phyloP scores from a whole-genome alignment of 2,888 invertebrate genomes.

The Mimachlamys varia region DNA sequence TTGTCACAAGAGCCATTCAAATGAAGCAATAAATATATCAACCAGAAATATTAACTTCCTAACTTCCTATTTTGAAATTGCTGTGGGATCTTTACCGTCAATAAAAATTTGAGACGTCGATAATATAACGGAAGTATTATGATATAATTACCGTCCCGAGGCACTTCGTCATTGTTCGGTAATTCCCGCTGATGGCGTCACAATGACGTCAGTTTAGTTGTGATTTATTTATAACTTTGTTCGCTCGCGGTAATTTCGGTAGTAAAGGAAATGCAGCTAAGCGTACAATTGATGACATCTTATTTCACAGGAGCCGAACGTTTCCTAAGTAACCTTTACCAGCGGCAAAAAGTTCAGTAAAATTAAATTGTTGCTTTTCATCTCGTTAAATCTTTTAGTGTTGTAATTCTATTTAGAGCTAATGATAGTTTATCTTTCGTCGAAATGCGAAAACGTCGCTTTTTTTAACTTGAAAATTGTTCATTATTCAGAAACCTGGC shows the following conservation, averaged over 20 bases:
- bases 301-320: neutral
- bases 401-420: neutral
- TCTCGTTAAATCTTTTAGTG: neutral
- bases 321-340: neutral
- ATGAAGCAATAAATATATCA: neutral
- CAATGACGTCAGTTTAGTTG: neutral
- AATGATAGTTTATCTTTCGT: neutral
- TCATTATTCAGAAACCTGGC: neutral
- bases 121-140: constrained; percentile 2
- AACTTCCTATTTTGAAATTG: neutral
- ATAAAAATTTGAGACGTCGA: neutral
- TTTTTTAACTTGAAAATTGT: neutral
- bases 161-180: neutral
- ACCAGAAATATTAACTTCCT: neutral
- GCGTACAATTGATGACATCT: neutral
- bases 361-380: constrained; percentile 34
- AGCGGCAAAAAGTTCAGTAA: neutral
- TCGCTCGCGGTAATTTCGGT: constrained; percentile 12
- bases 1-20: neutral
- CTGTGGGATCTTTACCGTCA: neutral
- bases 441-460: neutral
- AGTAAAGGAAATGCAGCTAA: too few relatives aligned
- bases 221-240: neutral
- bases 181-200: neutral
- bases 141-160: neutral